Percentiles rank a stretch among this genome's conserved stretches.
These are phyloP conservation scores for Leptonema lineaticorne DNA, from an alignment of 1,140 invertebrate species.

Conservation along the genomic window DNA sequence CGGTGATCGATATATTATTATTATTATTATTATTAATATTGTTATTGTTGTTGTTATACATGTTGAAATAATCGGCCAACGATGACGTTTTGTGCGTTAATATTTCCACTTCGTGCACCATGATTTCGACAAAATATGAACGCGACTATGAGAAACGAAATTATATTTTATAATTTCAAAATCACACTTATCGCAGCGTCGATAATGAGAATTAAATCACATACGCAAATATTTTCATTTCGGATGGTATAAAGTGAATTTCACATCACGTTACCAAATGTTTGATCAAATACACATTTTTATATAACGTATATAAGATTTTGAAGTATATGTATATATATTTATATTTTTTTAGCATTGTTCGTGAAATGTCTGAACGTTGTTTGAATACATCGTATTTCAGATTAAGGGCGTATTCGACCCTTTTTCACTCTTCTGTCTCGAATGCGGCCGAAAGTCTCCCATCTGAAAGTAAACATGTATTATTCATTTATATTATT, in stretches of 20 bases:
- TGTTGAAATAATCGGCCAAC: constrained; percentile 35
- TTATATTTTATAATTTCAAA: too few relatives aligned
- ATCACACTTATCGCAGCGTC: not conserved
- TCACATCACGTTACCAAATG: constrained; percentile 18
- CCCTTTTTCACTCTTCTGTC: too few relatives aligned
- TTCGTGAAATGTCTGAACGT: too few relatives aligned
- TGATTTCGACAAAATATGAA: not conserved
- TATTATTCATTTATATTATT: too few relatives aligned
- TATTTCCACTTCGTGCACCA: not conserved
- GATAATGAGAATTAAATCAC: too few relatives aligned
- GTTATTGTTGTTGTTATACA: too few relatives aligned
- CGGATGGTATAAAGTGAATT: not conserved
- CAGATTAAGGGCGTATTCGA: too few relatives aligned
- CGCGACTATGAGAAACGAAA: not conserved
- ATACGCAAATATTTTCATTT: not conserved
- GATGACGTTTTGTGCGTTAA: constrained; percentile 2
- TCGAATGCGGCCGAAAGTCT: too few relatives aligned
- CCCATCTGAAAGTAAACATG: too few relatives aligned
- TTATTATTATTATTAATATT: too few relatives aligned
- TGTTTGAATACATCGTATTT: too few relatives aligned
- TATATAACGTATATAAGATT: not conserved
- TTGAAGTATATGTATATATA: not conserved
- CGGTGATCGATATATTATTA: not conserved
- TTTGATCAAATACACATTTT: constrained; percentile 10
- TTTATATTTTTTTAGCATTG: too few relatives aligned